Evolutionary conservation across 2,888 invertebrate species (phyloP).

Genomic region (Andrena bicolor): DNA sequence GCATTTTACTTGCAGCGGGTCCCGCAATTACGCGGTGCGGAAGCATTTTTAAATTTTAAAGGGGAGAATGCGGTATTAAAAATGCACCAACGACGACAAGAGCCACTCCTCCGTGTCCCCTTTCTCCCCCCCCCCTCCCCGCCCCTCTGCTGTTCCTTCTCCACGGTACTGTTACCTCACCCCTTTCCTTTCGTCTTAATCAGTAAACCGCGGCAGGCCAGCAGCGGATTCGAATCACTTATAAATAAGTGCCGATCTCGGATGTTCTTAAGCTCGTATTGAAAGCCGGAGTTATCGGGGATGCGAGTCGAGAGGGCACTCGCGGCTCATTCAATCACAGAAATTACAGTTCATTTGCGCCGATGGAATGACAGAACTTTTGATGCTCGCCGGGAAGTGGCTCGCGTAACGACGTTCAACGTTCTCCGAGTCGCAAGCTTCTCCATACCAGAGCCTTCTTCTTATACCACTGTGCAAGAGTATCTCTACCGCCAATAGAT

Average conservation of each 20-base stretch:
- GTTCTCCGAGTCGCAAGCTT: not conserved
- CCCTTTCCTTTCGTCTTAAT: slow-evolving; percentile 23
- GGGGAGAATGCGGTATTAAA: slow-evolving; percentile 71
- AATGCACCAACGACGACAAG: slow-evolving; percentile 64
- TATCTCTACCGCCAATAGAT: no score
- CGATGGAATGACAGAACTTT: slow-evolving; percentile 44
- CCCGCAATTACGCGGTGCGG: slow-evolving; percentile 68
- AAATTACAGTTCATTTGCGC: slow-evolving; percentile 63
- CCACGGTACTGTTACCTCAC: no score
- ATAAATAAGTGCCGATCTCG: slow-evolving; percentile 66
- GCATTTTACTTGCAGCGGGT: slow-evolving; percentile 69
- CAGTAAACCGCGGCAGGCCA: slow-evolving; percentile 35
- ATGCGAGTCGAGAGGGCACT: slow-evolving; percentile 46
- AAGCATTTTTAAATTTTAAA: slow-evolving; percentile 70
- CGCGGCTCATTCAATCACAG: slow-evolving; percentile 53
- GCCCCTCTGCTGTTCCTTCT: no score
- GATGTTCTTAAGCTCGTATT: slow-evolving; percentile 61
- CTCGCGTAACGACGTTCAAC: slow-evolving; percentile 28
- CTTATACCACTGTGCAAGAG: no score
- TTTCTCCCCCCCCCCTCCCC: not conserved
- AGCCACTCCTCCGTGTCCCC: slow-evolving; percentile 28
- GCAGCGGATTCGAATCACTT: slow-evolving; percentile 65
- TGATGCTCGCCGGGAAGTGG: slow-evolving; percentile 43
- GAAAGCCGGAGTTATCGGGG: slow-evolving; percentile 52
- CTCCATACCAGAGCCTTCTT: no score